Evolutionary conservation across 2,797 vertebrate genomes (phyloP).

Genomic region (Anabacerthia variegaticeps): DNA sequence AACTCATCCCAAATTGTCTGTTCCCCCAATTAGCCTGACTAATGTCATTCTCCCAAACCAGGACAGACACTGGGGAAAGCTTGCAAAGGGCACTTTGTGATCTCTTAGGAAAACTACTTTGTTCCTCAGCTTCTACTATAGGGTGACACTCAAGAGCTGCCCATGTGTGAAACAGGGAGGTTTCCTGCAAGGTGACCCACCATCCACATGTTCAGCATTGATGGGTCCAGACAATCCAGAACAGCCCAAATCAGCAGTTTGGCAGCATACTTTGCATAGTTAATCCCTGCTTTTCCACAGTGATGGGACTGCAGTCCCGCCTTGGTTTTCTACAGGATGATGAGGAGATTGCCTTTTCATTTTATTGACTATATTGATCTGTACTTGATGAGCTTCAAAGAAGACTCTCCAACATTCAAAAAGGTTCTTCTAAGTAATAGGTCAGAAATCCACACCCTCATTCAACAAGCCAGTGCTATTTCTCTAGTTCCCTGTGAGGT

Average conservation of each 20-base stretch:
- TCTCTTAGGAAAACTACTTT: neutral
- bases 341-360: neutral
- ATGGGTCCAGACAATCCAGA: neutral
- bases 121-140: neutral
- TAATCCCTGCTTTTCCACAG: neutral
- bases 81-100: neutral
- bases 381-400: neutral
- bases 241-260: neutral
- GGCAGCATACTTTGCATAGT: neutral
- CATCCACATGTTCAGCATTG: neutral
- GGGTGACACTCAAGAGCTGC: neutral
- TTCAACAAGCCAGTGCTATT: neutral
- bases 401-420: neutral
- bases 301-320: neutral
- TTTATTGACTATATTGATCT: neutral
- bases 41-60: neutral
- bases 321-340: neutral
- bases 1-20: neutral
- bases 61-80: neutral
- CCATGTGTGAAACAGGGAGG: fast-evolving
- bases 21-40: neutral
- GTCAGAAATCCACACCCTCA: neutral
- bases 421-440: neutral
- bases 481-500: neutral
- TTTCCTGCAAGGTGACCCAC: neutral